Percentiles rank a stretch among this genome's conserved stretches.
Conservation (phyloP, 2,888 invertebrate genomes). For the Heteropelma amictum region DNA sequence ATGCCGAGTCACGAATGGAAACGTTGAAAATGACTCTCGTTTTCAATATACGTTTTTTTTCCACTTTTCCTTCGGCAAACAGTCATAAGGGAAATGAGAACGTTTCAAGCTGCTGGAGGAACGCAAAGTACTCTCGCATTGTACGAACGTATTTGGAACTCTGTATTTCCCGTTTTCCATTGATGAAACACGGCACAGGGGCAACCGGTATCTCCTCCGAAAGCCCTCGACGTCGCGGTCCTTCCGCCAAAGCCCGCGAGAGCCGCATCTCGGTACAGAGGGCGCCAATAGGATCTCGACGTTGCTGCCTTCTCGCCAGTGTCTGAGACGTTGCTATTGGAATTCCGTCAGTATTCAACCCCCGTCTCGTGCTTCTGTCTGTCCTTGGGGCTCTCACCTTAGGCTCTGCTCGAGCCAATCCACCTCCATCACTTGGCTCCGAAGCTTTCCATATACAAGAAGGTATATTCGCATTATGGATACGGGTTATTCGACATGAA, state of each 20-base stretch:
- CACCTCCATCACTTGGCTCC: slow-evolving; percentile 20
- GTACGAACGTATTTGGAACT: slow-evolving; percentile 13
- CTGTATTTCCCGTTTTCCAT: slow-evolving; percentile 14
- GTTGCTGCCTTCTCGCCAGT: slow-evolving; percentile 10
- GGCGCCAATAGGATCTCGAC: slow-evolving; percentile 22
- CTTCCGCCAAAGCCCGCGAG: slow-evolving; percentile 16
- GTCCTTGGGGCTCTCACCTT: slow-evolving; percentile 45
- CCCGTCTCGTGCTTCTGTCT: slow-evolving; percentile 35
- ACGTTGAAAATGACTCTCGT: too few relatives aligned
- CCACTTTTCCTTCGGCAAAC: too few relatives aligned
- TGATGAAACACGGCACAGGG: neutral
- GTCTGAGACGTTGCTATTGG: slow-evolving; percentile 39
- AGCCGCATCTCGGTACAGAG: slow-evolving; percentile 40
- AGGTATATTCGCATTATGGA: neutral
- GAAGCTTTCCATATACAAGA: too few relatives aligned
- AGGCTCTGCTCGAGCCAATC: slow-evolving; percentile 47
- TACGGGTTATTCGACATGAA: slow-evolving; percentile 2
- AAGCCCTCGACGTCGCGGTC: neutral
- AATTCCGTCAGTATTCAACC: slow-evolving; percentile 42
- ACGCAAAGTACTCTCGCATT: neutral
- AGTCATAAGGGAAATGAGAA: too few relatives aligned
- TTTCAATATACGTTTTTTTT: too few relatives aligned
- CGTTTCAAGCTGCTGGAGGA: neutral
- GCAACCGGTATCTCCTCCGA: slow-evolving; percentile 4
- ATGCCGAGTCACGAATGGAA: too few relatives aligned